Percentiles rank a stretch among this genome's conserved stretches.
Evolutionary conservation across 2,113 vertebrate species (phyloP).

Genomic region (Bubalus kerabau): DNA sequence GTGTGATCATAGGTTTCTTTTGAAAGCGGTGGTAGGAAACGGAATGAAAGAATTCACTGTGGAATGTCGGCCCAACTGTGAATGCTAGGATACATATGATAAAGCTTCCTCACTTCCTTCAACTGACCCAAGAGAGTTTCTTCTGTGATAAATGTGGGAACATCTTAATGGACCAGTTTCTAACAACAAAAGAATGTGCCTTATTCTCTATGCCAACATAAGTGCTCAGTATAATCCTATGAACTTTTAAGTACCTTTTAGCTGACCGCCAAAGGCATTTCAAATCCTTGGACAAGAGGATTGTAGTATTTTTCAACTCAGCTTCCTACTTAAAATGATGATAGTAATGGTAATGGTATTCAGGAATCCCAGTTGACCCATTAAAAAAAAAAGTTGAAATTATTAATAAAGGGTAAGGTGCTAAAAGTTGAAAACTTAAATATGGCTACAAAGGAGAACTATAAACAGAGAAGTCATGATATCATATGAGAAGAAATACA

Average conservation of each 20-base stretch:
- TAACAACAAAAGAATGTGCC: slow-evolving; percentile 3
- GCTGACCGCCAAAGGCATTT: not conserved
- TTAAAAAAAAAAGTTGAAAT: slow-evolving; percentile 7
- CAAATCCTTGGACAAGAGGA: not conserved
- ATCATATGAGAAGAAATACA: not conserved
- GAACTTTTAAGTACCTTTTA: not conserved
- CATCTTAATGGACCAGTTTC: not conserved
- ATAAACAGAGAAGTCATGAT: not conserved
- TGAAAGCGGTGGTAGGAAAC: not conserved
- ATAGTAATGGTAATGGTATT: not conserved
- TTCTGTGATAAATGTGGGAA: slow-evolving; percentile 45
- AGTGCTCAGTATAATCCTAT: not conserved
- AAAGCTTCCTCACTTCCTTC: not conserved
- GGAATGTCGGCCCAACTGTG: not conserved
- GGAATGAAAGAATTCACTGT: not conserved
- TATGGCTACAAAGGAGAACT: not conserved
- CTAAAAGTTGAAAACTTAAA: not conserved
- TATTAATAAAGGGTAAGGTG: not conserved
- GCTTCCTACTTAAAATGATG: not conserved
- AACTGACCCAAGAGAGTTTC: not conserved
- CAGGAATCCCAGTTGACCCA: not conserved
- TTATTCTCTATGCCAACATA: not conserved
- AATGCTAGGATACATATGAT: slow-evolving; percentile 7
- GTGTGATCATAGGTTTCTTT: not conserved
- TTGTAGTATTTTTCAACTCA: not conserved